Evolutionary conservation across 30 jellyfish, hydroid and myxozoan genomes (phyloP).

Genomic region (Hydractinia symbiolongicarpus): DNA sequence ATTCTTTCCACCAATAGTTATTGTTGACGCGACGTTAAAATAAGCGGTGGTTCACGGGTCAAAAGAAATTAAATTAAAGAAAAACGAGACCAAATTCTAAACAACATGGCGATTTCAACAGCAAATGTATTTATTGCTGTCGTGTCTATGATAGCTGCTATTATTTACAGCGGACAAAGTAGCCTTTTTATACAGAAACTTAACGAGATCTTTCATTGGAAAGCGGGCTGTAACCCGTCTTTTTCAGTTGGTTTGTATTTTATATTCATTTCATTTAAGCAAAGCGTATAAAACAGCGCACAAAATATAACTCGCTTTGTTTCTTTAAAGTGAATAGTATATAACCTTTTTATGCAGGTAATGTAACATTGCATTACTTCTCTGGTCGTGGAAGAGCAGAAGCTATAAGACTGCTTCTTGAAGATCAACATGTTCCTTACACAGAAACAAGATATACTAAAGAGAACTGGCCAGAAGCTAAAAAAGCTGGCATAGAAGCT

Average conservation of each 20-base stretch:
- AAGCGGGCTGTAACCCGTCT: constrained; percentile 89
- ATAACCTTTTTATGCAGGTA: constrained; percentile 11
- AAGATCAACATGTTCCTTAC: constrained; percentile 57
- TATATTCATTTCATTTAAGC: too few species aligned
- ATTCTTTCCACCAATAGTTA: too few species aligned
- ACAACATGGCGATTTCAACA: constrained; percentile 46
- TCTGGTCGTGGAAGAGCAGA: constrained; percentile 87
- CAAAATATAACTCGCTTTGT: too few species aligned
- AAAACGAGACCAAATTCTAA: not conserved
- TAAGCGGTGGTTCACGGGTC: not conserved
- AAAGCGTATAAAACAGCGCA: too few species aligned
- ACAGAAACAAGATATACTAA: constrained; percentile 57
- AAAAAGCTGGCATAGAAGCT: constrained; percentile 48
- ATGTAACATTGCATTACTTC: constrained; percentile 82
- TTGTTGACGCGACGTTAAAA: not conserved
- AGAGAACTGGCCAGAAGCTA: constrained; percentile 73
- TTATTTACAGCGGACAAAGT: constrained; percentile 67
- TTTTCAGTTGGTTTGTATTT: constrained; percentile 50
- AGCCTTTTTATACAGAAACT: constrained; percentile 61
- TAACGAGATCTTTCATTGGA: constrained; percentile 60
- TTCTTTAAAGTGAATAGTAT: too few species aligned
- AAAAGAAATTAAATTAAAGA: not conserved
- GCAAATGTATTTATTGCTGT: constrained; percentile 54
- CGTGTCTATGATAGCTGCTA: constrained; percentile 52
- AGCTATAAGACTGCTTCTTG: constrained; percentile 78